Conservation (phyloP, 2,888 invertebrate genomes). For the Pogonocherus hispidulus region DNA sequence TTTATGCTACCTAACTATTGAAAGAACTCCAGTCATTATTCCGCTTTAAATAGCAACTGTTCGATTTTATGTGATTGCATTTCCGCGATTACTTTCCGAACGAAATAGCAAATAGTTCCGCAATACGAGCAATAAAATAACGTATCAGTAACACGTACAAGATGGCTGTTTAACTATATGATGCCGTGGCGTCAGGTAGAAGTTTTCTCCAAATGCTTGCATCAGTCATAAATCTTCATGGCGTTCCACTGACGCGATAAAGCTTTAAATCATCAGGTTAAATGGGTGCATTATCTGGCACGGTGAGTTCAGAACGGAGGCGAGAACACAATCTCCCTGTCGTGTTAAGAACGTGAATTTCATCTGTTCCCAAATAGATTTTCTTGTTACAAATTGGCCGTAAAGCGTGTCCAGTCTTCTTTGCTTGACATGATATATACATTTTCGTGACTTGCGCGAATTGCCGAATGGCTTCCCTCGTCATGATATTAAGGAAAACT, state of each 20-base stretch:
- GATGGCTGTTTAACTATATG: neutral
- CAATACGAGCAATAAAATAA: neutral
- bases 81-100: neutral
- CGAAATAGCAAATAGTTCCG: constrained; percentile 2
- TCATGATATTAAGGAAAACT: too few relatives aligned
- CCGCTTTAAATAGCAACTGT: neutral
- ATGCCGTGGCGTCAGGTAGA: neutral
- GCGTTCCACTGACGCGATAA: constrained; percentile 2
- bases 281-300: neutral
- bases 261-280: neutral
- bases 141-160: constrained; percentile 9
- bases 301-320: neutral
- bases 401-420: too few relatives aligned
- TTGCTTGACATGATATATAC: too few relatives aligned
- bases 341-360: neutral
- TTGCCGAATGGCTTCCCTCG: too few relatives aligned
- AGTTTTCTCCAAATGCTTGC: too few relatives aligned
- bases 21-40: neutral
- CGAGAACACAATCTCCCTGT: neutral
- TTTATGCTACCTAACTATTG: too few relatives aligned
- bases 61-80: neutral
- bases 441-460: too few relatives aligned
- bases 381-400: neutral
- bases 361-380: neutral
- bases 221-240: constrained; percentile 10